These are phyloP conservation scores for Sinella curviseta DNA, from an alignment of 1,140 invertebrate genomes.

Conservation along the genomic window DNA sequence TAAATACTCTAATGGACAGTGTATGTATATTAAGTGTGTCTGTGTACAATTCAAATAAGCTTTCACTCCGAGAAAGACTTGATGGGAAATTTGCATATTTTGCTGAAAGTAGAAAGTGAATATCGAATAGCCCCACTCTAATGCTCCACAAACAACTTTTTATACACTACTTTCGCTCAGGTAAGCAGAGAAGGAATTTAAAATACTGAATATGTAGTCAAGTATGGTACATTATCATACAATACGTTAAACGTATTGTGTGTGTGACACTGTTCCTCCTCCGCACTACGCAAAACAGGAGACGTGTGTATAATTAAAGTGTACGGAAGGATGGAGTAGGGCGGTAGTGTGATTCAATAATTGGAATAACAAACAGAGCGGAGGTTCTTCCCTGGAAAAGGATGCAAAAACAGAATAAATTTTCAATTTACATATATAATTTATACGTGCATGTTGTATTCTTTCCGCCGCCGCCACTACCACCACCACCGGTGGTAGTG, in stretches of 20 bases:
- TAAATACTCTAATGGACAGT: conserved; percentile 3
- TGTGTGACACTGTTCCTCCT: too few species aligned
- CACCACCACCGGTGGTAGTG: too few species aligned
- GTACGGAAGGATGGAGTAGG: background rate
- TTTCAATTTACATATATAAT: conserved; percentile 4
- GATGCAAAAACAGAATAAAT: conserved; percentile 4
- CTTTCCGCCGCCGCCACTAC: too few species aligned
- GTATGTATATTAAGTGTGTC: background rate
- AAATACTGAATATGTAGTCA: background rate
- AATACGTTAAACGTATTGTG: too few species aligned
- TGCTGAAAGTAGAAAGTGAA: background rate
- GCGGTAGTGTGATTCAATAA: background rate
- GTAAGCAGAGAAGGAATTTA: background rate
- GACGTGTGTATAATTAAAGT: background rate
- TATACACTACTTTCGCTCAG: too few species aligned
- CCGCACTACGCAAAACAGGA: background rate
- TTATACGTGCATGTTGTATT: background rate
- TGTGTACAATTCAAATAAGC: conserved; percentile 18
- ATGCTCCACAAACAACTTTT: too few species aligned
- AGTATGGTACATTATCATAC: too few species aligned
- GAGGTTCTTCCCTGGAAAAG: background rate
- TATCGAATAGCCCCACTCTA: background rate
- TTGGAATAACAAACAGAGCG: background rate
- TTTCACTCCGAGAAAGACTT: background rate
- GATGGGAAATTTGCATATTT: conserved; percentile 15